Evolutionary conservation across 2,888 invertebrate species (phyloP), one percentile per base, ranked within the genome.

Genomic region (Tenthredo distinguenda): DNA sequence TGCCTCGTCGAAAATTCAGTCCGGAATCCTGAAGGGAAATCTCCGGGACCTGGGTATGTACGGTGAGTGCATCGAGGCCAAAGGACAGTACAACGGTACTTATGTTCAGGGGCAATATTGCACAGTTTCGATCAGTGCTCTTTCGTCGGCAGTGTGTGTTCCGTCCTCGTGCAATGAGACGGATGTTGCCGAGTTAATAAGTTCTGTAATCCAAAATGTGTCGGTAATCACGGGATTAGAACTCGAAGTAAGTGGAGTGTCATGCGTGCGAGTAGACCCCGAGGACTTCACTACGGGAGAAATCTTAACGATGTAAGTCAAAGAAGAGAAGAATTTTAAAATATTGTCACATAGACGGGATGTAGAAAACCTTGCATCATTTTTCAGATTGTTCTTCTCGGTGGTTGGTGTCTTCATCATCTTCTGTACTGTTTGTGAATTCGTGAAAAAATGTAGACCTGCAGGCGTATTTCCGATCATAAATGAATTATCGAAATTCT

Each of bases 1-100:
- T 88, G 91, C 95, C 0, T 94, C 94, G 2, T 94, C 94, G 3
- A 95, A 94, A 89, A 87, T 94, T 0, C 94, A 94, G 55, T 91
- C 93, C 7, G 94, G 95, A 3, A 87, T 95, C 21, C 88, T 94
- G 7, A 86, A 90, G n/a, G 94, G 94, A 0, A 94, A 94, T 87
- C 86, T 93, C 7, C 90, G 93, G 21, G 93, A 94, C 86, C 89
- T 94, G 50, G 95, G 95, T 10, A 93, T 93, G 86, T 95, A 92
- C 89, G 93, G 93, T 85, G 94, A 95, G 89, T 95, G 95, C 87
- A 85, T 92, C 0, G 81, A 88, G 37, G 89, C 89, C 43, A 85
- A 87, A 40, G 86, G 83, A 65, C 81, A 88, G 0, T 89, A 90
- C 0, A 85, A 88, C 62, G 88, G 86, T 77, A 90, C 90, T 1